Percentiles rank a stretch among this genome's conserved stretches.
Evolutionary conservation across 1,140 invertebrate species (phyloP).

Genomic region (Lepidostoma basale): DNA sequence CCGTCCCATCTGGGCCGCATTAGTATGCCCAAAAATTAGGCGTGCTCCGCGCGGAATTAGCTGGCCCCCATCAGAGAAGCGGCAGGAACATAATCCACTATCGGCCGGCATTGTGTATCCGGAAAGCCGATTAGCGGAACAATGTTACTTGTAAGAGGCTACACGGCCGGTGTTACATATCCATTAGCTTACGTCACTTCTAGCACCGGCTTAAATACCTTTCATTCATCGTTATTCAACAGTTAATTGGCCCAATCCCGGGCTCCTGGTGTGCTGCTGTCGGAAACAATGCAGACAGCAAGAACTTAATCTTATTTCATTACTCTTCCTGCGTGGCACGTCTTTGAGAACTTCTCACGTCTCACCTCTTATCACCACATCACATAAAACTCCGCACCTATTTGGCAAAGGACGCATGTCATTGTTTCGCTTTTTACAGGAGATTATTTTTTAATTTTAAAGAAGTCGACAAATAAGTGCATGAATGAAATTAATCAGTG

Average conservation of each 20-base stretch:
- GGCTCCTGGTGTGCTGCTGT: too few species aligned
- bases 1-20: background rate
- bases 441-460: too few species aligned
- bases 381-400: too few species aligned
- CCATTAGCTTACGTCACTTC: background rate
- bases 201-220: background rate
- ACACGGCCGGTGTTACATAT: background rate
- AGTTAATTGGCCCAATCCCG: background rate
- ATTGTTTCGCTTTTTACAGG: too few species aligned
- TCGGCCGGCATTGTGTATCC: background rate
- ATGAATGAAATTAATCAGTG: too few species aligned
- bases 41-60: slow-evolving; percentile 5
- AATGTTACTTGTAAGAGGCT: slow-evolving; percentile 8
- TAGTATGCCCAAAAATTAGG: slow-evolving; percentile 7
- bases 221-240: background rate
- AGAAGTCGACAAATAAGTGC: too few species aligned
- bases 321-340: too few species aligned
- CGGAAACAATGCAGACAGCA: too few species aligned
- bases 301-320: too few species aligned
- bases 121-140: background rate
- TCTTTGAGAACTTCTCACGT: too few species aligned
- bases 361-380: too few species aligned
- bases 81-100: slow-evolving; percentile 6
- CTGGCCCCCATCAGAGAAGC: background rate
- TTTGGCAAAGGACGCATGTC: too few species aligned